phyloP scores from a whole-genome alignment of 2,888 invertebrate species.

The Noctua pronuba region DNA sequence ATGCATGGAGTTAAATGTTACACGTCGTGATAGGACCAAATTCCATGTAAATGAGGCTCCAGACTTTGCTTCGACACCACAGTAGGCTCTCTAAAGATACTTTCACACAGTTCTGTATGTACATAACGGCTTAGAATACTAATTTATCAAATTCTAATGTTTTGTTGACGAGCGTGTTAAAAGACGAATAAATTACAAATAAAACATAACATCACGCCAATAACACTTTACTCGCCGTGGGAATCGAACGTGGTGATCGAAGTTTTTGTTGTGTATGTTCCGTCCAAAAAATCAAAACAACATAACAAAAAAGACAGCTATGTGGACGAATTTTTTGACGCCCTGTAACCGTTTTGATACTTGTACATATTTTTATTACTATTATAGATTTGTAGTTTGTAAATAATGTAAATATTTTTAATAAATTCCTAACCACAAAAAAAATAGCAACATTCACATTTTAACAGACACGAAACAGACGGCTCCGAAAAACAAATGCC shows the following conservation, averaged over 20 bases:
- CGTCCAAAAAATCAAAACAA: neutral
- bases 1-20: conserved; percentile 60
- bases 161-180: conserved; percentile 9
- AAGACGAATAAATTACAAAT: neutral
- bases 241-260: neutral
- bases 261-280: neutral
- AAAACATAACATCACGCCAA: too few species aligned
- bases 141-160: conserved; percentile 36
- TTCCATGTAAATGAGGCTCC: conserved; percentile 61
- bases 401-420: too few species aligned
- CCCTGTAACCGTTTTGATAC: too few species aligned
- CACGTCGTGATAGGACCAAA: conserved; percentile 52
- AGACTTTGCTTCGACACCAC: conserved; percentile 50
- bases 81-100: conserved; percentile 52
- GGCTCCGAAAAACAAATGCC: neutral
- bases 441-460: neutral
- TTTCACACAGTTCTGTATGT: conserved; percentile 31
- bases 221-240: neutral
- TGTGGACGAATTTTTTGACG: too few species aligned
- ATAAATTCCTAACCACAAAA: too few species aligned
- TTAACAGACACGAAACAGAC: neutral
- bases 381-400: too few species aligned
- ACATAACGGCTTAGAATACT: conserved; percentile 31
- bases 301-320: neutral
- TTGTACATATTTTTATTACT: too few species aligned